Evolutionary conservation across 92 coral and sea anemone genomes (phyloP).

Genomic region (Phymanthus crucifer): DNA sequence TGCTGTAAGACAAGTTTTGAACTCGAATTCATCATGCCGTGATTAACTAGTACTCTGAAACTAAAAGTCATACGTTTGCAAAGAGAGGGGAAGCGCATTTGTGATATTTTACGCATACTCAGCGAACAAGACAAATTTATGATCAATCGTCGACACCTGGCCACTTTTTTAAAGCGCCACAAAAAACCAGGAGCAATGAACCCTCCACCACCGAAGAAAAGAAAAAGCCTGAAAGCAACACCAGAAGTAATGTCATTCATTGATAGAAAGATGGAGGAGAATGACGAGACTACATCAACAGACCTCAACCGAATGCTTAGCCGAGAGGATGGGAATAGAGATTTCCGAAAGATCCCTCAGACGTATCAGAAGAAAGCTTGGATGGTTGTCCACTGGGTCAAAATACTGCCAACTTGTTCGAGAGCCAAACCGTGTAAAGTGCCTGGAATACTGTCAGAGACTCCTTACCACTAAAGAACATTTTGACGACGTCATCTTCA

Average conservation of each 20-base stretch:
- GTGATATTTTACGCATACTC: too few species aligned
- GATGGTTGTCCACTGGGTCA: constrained; percentile 51
- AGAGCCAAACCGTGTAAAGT: constrained; percentile 32
- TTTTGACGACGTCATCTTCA: too few species aligned
- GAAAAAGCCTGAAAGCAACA: constrained; percentile 23
- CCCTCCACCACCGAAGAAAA: constrained; percentile 38
- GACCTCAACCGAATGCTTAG: constrained; percentile 4
- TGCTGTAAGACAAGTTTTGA: too few species aligned
- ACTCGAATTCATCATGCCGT: too few species aligned
- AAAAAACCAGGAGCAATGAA: constrained; percentile 37
- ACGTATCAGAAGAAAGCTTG: constrained; percentile 34
- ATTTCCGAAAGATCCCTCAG: constrained; percentile 33
- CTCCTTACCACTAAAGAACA: not conserved
- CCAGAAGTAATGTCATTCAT: constrained; percentile 38
- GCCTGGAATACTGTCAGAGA: constrained; percentile 35
- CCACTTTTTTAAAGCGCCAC: constrained; percentile 42
- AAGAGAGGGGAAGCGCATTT: too few species aligned
- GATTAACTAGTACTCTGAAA: too few species aligned
- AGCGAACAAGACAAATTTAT: constrained; percentile 21
- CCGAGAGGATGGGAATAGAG: constrained; percentile 4
- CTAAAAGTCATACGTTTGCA: too few species aligned
- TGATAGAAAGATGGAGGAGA: constrained; percentile 51
- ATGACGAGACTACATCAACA: constrained; percentile 51
- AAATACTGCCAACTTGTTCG: constrained; percentile 54
- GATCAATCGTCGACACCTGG: constrained; percentile 34